Evolutionary conservation across 2,888 invertebrate species (phyloP).

Genomic region (Drosophila colorata): DNA sequence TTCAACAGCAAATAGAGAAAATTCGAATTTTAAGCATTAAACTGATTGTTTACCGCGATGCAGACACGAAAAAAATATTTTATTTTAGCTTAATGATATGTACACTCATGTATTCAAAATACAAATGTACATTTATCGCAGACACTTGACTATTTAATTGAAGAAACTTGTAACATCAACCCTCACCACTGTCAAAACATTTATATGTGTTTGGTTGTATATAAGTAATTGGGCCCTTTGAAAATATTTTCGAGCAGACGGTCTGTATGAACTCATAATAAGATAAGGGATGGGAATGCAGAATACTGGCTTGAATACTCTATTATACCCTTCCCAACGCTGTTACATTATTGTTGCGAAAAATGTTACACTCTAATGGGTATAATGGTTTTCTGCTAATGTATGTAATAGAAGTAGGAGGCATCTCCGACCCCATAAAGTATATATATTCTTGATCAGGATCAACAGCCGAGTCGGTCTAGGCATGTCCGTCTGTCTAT

Average conservation of each 20-base stretch:
- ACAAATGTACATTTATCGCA: conserved; percentile 21
- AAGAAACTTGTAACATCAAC: conserved; percentile 41
- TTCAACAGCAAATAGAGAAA: background rate
- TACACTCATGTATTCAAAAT: background rate
- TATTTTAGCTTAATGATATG: background rate
- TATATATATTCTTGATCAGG: too few species aligned
- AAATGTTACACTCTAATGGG: too few species aligned
- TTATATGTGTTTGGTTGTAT: conserved; percentile 18
- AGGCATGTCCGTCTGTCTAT: too few species aligned
- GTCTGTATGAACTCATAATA: conserved; percentile 27
- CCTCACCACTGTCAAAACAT: conserved; percentile 24
- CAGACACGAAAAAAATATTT: background rate
- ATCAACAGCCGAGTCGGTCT: too few species aligned
- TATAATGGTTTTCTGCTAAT: too few species aligned
- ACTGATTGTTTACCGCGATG: background rate
- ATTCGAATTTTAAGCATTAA: background rate
- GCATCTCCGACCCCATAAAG: too few species aligned
- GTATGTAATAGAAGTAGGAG: too few species aligned
- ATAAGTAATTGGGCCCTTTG: conserved; percentile 56
- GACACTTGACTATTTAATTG: conserved; percentile 74
- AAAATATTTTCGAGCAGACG: conserved; percentile 44
- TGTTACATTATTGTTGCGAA: too few species aligned
- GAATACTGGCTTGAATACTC: conserved; percentile 5
- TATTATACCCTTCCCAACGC: conserved; percentile 9
- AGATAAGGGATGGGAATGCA: conserved; percentile 24